Conservation (phyloP, 2,113 vertebrate species). For the Mesitornis unicolor region DNA sequence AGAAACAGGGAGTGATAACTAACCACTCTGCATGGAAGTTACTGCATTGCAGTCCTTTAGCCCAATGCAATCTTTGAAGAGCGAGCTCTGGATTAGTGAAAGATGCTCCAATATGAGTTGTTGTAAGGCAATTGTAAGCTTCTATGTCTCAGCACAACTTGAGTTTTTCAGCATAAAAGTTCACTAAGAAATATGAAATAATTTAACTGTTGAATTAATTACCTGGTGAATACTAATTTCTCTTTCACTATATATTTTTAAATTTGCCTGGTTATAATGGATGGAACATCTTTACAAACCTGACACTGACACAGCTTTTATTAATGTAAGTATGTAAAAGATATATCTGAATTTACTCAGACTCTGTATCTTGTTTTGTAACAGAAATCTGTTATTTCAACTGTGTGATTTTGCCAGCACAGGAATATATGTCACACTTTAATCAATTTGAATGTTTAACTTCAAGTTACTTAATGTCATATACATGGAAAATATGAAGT, state of each 20-base stretch:
- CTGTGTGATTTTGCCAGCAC: neutral
- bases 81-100: neutral
- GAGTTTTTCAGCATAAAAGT: neutral
- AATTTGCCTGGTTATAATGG: neutral
- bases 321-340: neutral
- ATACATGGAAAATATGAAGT: neutral
- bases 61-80: neutral
- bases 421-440: neutral
- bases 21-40: neutral
- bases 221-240: neutral
- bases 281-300: neutral
- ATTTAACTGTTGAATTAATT: neutral
- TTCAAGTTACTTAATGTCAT: neutral
- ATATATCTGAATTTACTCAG: neutral
- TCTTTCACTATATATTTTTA: neutral
- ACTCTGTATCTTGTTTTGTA: neutral
- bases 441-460: neutral
- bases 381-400: neutral
- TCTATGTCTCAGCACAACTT: neutral
- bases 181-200: neutral
- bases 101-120: neutral
- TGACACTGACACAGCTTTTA: neutral
- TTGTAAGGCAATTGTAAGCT: rapidly evolving
- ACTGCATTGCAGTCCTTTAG: neutral
- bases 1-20: neutral